Evolutionary conservation across 1,140 invertebrate genomes (phyloP).

Genomic region (Ips typographus): DNA sequence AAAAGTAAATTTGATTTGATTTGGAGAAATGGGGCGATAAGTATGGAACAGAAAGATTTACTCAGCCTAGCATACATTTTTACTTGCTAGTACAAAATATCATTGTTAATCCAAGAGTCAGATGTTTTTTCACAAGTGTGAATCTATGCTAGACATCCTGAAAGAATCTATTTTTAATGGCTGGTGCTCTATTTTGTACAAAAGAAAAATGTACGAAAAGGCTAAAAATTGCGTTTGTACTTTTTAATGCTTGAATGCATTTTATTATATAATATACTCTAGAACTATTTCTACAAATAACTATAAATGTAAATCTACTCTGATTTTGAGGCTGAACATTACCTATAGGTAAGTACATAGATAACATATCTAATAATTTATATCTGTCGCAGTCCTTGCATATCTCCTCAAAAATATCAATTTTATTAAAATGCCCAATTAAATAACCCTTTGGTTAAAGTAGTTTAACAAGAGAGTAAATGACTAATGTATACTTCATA

Average conservation of each 20-base stretch:
- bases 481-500: too few species aligned
- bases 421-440: too few species aligned
- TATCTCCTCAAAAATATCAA: constrained; percentile 24
- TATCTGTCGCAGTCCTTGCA: constrained; percentile 18
- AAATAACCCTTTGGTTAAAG: too few species aligned
- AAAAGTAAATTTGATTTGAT: background rate
- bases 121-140: background rate
- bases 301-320: constrained; percentile 12
- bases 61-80: constrained; percentile 20
- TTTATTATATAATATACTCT: constrained; percentile 22
- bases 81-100: constrained; percentile 32
- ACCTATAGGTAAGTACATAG: constrained; percentile 12
- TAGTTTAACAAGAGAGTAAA: too few species aligned
- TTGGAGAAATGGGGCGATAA: background rate
- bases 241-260: constrained; percentile 26
- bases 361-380: constrained; percentile 19
- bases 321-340: constrained; percentile 25
- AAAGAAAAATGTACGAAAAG: constrained; percentile 24
- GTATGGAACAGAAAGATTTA: background rate
- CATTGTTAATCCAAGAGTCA: constrained; percentile 16
- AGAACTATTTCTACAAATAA: constrained; percentile 17
- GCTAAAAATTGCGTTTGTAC: constrained; percentile 13
- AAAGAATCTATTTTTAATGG: constrained; percentile 30
- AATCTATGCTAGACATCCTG: background rate
- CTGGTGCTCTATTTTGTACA: constrained; percentile 28